Percentiles rank a stretch among this genome's conserved stretches.
These are phyloP conservation scores for Smittia aterrima DNA, from an alignment of 2,888 invertebrate genomes.

Conservation along the genomic window DNA sequence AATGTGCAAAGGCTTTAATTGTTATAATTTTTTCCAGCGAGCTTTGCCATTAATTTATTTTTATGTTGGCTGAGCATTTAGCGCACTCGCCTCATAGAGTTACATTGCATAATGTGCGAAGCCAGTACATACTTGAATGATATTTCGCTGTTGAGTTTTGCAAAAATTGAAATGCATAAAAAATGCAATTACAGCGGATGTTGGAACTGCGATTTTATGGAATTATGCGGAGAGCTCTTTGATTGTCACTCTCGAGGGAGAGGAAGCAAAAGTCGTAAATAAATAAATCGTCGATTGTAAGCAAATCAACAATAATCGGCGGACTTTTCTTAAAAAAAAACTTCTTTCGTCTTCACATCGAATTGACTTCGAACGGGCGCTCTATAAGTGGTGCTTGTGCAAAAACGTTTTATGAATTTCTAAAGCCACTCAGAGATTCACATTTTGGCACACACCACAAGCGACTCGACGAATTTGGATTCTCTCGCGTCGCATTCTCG, in stretches of 20 bases:
- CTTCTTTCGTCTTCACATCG: too few species aligned
- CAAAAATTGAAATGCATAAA: neutral
- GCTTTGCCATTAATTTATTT: conserved; percentile 30
- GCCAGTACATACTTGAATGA: too few species aligned
- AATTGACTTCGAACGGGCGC: too few species aligned
- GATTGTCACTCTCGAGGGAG: neutral
- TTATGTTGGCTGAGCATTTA: conserved; percentile 38
- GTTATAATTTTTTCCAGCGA: conserved; percentile 7
- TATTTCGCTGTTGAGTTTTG: too few species aligned
- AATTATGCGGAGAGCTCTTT: neutral
- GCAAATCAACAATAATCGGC: neutral
- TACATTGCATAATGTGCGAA: conserved; percentile 23
- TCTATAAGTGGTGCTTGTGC: too few species aligned
- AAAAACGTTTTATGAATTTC: too few species aligned
- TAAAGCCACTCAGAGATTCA: too few species aligned
- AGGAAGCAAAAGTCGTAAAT: conserved; percentile 4
- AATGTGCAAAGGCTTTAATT: conserved; percentile 32
- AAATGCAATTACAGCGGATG: conserved; percentile 38
- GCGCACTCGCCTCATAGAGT: conserved; percentile 10
- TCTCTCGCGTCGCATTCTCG: neutral
- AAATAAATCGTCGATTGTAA: conserved; percentile 15
- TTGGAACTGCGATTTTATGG: conserved; percentile 20
- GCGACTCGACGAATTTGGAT: too few species aligned
- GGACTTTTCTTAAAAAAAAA: too few species aligned
- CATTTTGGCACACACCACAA: too few species aligned